Evolutionary conservation across 2,797 vertebrate species (phyloP).

Genomic region (Varecia variegata): DNA sequence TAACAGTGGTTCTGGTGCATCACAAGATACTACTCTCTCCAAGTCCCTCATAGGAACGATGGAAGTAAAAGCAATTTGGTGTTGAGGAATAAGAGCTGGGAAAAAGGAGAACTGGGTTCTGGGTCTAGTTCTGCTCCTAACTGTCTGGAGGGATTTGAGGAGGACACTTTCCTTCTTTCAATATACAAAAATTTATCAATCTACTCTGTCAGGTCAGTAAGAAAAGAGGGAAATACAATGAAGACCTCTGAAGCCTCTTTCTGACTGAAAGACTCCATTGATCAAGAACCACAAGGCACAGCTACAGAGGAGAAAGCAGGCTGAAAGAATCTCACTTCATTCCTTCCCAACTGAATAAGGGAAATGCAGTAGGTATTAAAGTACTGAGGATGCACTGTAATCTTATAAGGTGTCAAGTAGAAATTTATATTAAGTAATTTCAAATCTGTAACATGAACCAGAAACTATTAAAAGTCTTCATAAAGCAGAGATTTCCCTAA

Average conservation of each 20-base stretch:
- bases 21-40: background rate
- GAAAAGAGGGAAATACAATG: background rate
- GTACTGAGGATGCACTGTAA: background rate
- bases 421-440: constrained; percentile 2
- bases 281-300: background rate
- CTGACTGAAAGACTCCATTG: background rate
- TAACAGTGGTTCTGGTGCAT: background rate
- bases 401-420: background rate
- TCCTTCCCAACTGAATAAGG: background rate
- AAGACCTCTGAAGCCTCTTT: background rate
- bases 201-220: background rate
- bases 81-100: background rate
- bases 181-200: background rate
- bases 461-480: background rate
- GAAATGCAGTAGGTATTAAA: background rate
- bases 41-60: background rate
- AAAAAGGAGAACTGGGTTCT: background rate
- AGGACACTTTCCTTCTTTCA: background rate
- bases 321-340: background rate
- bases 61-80: background rate
- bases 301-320: background rate
- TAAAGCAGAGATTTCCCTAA: background rate
- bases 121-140: background rate
- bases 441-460: background rate
- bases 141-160: background rate